phyloP scores from a whole-genome alignment of 2,888 invertebrate genomes.

The Julus scanicus region DNA sequence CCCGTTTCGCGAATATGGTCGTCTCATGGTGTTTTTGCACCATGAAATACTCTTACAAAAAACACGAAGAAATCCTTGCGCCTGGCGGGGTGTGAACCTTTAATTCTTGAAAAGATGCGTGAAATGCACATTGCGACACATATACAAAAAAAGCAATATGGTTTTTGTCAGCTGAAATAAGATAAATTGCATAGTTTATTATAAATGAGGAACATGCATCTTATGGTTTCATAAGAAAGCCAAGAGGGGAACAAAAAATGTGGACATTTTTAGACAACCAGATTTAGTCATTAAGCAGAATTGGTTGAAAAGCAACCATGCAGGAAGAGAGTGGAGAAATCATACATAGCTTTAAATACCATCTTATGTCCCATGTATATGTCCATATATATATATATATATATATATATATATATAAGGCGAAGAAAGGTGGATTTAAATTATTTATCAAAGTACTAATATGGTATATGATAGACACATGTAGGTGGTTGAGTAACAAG shows the following conservation, averaged over 20 bases:
- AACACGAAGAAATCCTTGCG: neutral
- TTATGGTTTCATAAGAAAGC: slow-evolving; percentile 16
- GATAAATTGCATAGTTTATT: neutral
- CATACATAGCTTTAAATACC: too few species aligned
- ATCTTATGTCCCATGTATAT: too few species aligned
- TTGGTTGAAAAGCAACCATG: too few species aligned
- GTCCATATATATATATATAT: too few species aligned
- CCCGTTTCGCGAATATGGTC: neutral
- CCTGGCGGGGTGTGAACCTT: neutral
- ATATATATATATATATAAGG: too few species aligned
- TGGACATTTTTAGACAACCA: neutral
- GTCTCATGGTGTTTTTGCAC: neutral
- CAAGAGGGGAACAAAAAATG: neutral
- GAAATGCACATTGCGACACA: slow-evolving; percentile 12
- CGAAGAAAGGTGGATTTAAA: too few species aligned
- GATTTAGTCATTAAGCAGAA: too few species aligned
- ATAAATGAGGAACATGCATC: slow-evolving; percentile 33
- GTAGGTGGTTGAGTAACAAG: too few species aligned
- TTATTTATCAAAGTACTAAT: too few species aligned
- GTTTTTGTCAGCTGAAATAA: neutral
- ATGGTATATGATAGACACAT: too few species aligned
- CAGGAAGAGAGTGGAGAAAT: too few species aligned
- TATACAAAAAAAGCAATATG: neutral
- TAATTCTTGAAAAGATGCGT: slow-evolving; percentile 2
- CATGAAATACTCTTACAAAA: neutral